phyloP scores from a whole-genome alignment of 2,113 vertebrate genomes.

The Corythornis madagascariensis region DNA sequence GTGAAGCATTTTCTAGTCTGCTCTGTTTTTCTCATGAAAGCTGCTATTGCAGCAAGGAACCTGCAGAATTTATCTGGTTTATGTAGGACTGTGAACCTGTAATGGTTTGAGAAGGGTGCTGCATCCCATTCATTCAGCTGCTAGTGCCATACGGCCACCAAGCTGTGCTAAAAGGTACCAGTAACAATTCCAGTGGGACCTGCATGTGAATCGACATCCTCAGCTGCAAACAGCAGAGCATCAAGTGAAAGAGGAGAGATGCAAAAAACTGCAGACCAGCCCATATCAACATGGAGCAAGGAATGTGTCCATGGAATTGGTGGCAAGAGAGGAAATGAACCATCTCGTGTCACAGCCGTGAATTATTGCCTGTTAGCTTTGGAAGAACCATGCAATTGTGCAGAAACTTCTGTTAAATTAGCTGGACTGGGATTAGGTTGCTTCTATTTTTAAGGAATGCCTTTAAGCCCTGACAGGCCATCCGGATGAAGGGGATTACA shows the following conservation, averaged over 20 bases:
- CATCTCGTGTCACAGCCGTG: not conserved
- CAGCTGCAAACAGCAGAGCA: not conserved
- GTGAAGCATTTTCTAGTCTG: not conserved
- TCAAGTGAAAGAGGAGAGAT: not conserved
- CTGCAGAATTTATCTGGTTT: not conserved
- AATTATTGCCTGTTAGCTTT: not conserved
- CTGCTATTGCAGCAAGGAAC: not conserved
- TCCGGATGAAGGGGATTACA: not conserved
- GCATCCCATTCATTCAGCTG: not conserved
- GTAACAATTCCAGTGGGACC: not conserved
- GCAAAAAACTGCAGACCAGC: not conserved
- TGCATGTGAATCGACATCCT: fast-evolving
- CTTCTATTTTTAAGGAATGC: not conserved
- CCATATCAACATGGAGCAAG: not conserved
- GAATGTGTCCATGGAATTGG: fast-evolving
- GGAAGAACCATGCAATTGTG: not conserved
- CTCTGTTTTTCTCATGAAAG: not conserved
- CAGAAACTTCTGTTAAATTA: not conserved
- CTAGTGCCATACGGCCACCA: not conserved
- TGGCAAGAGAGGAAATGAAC: not conserved
- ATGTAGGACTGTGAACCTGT: not conserved
- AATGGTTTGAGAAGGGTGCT: not conserved
- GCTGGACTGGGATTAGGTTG: not conserved
- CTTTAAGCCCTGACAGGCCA: not conserved
- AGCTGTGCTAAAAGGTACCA: not conserved